These are phyloP conservation scores for Epinotia nisella DNA, from an alignment of 2,888 invertebrate genomes.

Conservation along the genomic window DNA sequence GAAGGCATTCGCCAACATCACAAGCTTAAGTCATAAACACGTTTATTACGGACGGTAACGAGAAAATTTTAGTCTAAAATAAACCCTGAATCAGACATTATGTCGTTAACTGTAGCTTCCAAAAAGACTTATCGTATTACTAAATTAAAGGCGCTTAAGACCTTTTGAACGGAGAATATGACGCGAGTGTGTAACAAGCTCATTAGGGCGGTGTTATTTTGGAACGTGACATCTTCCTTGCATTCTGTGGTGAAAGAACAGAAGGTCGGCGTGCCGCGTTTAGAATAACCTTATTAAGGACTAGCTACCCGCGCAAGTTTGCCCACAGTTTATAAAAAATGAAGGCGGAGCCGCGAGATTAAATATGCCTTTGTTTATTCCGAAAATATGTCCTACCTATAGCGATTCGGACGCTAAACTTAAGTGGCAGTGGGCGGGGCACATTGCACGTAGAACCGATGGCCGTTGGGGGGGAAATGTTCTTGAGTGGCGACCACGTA, in stretches of 20 bases:
- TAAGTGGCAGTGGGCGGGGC: too few relatives aligned
- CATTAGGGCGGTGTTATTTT: conserved; percentile 31
- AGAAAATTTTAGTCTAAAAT: conserved; percentile 4
- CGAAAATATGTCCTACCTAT: too few relatives aligned
- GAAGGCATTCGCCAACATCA: neutral
- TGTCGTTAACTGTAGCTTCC: neutral
- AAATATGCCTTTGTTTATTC: too few relatives aligned
- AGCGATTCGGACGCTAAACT: too few relatives aligned
- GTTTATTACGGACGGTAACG: neutral
- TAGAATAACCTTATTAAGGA: neutral
- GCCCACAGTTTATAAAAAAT: too few relatives aligned
- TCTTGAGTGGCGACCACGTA: too few relatives aligned
- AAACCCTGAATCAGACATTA: neutral
- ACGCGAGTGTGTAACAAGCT: conserved; percentile 25
- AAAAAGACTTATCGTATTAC: neutral
- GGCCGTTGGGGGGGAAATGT: too few relatives aligned
- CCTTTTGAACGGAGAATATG: neutral
- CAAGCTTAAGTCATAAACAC: neutral
- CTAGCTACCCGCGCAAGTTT: too few relatives aligned
- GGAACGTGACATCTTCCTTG: conserved; percentile 17
- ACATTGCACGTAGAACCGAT: too few relatives aligned
- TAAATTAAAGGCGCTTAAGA: neutral
- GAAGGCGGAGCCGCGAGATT: too few relatives aligned
- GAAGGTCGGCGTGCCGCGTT: conserved; percentile 8
- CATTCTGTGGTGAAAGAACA: neutral